Percentiles rank a stretch among this genome's conserved stretches.
Conservation (phyloP, 2,113 vertebrate genomes). For the Oncorhynchus gorbuscha region DNA sequence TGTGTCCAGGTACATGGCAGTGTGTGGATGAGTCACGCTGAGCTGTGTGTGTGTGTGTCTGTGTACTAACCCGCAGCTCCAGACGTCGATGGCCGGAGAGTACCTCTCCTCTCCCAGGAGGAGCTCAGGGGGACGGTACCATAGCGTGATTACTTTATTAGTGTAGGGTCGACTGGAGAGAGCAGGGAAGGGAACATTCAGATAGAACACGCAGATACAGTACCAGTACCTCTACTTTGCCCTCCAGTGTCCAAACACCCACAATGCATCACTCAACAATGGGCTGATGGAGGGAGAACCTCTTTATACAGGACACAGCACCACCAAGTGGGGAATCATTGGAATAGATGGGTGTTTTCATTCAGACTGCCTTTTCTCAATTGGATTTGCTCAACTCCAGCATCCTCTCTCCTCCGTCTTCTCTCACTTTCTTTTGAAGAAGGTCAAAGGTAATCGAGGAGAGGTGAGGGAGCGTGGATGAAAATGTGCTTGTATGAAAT, state of each 20-base stretch:
- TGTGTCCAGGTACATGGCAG: not conserved
- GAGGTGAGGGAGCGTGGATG: too few species aligned
- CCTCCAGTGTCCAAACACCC: slow-evolving; percentile 3
- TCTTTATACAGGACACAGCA: slow-evolving; percentile 15
- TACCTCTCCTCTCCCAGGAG: slow-evolving; percentile 95
- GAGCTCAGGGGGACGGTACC: slow-evolving; percentile 96
- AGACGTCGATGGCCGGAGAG: slow-evolving; percentile 95
- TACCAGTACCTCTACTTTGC: not conserved
- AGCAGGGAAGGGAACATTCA: not conserved
- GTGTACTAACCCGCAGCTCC: slow-evolving; percentile 94
- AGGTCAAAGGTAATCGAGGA: too few species aligned
- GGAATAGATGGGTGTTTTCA: not conserved
- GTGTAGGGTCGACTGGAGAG: slow-evolving; percentile 93
- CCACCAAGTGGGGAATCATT: slow-evolving; percentile 48
- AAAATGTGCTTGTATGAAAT: too few species aligned
- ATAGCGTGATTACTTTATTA: slow-evolving; percentile 98
- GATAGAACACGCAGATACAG: not conserved
- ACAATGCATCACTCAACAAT: slow-evolving; percentile 5
- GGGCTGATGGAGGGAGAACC: not conserved
- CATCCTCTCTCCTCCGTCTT: too few species aligned
- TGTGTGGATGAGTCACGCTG: not conserved
- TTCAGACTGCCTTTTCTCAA: too few species aligned
- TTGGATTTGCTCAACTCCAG: too few species aligned
- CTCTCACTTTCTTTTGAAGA: too few species aligned
- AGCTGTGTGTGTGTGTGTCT: not conserved